A percentile compares a stretch with the other conserved stretches of the same genome.
phyloP scores from a whole-genome alignment of 2,888 invertebrate genomes.

The Marronus borbonicus region DNA sequence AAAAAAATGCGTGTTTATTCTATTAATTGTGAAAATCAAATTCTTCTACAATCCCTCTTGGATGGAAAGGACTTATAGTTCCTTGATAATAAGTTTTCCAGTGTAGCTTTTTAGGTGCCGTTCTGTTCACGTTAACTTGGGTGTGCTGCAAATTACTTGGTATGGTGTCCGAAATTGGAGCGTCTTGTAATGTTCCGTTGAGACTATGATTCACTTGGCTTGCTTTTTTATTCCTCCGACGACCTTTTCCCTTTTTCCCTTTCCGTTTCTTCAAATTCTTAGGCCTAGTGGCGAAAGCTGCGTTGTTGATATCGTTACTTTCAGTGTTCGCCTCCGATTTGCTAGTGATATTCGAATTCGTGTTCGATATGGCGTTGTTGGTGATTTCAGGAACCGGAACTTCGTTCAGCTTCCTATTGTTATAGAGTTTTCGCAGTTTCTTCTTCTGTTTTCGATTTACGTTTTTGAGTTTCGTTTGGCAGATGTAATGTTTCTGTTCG shows the following conservation, averaged over 20 bases:
- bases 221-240: constrained; percentile 70
- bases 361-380: constrained; percentile 62
- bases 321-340: constrained; percentile 51
- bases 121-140: not conserved
- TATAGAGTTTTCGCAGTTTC: constrained; percentile 71
- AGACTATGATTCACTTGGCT: constrained; percentile 56
- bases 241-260: constrained; percentile 69
- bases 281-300: constrained; percentile 59
- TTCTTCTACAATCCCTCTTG: constrained; percentile 75
- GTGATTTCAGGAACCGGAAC: constrained; percentile 71
- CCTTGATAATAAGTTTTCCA: constrained; percentile 74
- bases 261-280: constrained; percentile 53
- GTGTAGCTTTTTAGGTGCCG: constrained; percentile 69
- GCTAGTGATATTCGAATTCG: constrained; percentile 60
- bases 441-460: constrained; percentile 71
- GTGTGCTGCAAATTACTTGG: constrained; percentile 42
- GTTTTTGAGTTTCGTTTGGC: constrained; percentile 77
- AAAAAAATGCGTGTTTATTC: not conserved
- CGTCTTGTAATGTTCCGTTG: constrained; percentile 62
- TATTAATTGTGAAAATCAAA: constrained; percentile 58
- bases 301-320: constrained; percentile 55
- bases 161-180: constrained; percentile 45
- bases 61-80: constrained; percentile 74
- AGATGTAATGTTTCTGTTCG: constrained; percentile 78
- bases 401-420: constrained; percentile 72